Evolutionary conservation across 2,113 vertebrate genomes (phyloP).

Genomic region (Gadus chalcogrammus): DNA sequence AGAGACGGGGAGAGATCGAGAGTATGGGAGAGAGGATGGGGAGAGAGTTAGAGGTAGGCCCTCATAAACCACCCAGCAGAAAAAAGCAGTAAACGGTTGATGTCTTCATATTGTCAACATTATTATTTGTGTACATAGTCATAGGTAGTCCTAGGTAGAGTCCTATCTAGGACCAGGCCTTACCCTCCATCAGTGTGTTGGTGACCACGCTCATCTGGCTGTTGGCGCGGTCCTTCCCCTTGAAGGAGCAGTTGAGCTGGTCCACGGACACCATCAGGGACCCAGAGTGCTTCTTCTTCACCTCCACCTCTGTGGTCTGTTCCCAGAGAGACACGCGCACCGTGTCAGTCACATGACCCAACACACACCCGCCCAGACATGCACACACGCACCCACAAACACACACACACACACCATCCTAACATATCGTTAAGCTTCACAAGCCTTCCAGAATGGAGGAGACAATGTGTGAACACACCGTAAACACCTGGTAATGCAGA

Average conservation of each 20-base stretch:
- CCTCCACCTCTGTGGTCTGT: slow-evolving; percentile 89
- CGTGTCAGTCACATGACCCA: not conserved
- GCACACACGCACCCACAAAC: slow-evolving; percentile 5
- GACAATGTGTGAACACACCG: not conserved
- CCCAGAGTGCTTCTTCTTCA: slow-evolving; percentile 91
- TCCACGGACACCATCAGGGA: slow-evolving; percentile 97
- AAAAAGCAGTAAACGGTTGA: too few relatives aligned
- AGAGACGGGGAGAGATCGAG: too few relatives aligned
- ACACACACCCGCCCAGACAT: slow-evolving; percentile 6
- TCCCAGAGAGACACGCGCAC: slow-evolving; percentile 49
- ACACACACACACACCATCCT: slow-evolving; percentile 5
- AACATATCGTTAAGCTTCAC: not conserved
- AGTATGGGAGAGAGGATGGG: too few relatives aligned
- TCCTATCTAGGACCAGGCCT: not conserved
- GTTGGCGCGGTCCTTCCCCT: slow-evolving; percentile 90
- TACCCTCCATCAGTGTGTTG: slow-evolving; percentile 95
- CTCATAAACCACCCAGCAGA: too few relatives aligned
- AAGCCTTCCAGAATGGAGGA: not conserved
- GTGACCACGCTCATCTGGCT: slow-evolving; percentile 93
- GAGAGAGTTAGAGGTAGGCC: too few relatives aligned
- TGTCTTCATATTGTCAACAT: too few relatives aligned
- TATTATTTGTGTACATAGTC: too few relatives aligned
- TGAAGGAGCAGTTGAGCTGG: slow-evolving; percentile 89
- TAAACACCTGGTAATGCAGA: too few relatives aligned
- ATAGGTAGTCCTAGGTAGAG: not conserved